Evolutionary conservation across 2,113 vertebrate genomes (phyloP), one percentile per base, ranked within the genome.

Genomic region (Ameiurus melas): DNA sequence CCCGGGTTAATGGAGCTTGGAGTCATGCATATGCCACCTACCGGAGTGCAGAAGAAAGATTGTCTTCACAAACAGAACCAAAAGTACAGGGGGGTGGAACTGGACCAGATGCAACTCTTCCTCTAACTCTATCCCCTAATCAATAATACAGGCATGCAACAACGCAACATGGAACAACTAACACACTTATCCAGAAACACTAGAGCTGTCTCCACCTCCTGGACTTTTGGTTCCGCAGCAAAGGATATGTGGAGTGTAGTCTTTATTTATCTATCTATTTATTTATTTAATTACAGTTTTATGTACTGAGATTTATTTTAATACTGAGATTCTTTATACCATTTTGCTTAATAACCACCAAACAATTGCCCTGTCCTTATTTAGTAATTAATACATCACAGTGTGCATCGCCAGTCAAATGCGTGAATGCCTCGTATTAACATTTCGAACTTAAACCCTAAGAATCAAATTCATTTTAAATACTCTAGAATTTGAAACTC

Each of bases 1-100:
- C 66, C 51, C 16, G 43, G 43, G 84, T 53, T 68, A 36, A 89
- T 87, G 87, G 64, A 87, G 85, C 60, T 84, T 73, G 22, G 83
- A 88, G 70, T 82, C 47, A 88, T 55, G 3, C 53, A 64, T 77
- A 47, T 84, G 47, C 78, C 73, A 80, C 70, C 71, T 12, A 33
- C 53, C 79, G 51, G 43, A 71, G 58, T 77, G 10, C 27, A 57
- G 79, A 1, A 55, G 70, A 58, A 1, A 55, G 70, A 58, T 73
- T 58, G 2, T 20, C 8, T 22, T 58, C 25, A 19, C 25, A 51
- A 51, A 4, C 20, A 19, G 58, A 81, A 80, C 16, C 27, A 81
- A 33, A 19, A 57, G n/a, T 58, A 19, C 16, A 53, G 14, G 20
- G 43, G 20, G 43, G 75, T n/a, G 13, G 75, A 51, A 5, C 47